Percentiles rank a stretch among this genome's conserved stretches.
Evolutionary conservation across 2,797 vertebrate genomes (phyloP).

Genomic region (Bovichtus variegatus): DNA sequence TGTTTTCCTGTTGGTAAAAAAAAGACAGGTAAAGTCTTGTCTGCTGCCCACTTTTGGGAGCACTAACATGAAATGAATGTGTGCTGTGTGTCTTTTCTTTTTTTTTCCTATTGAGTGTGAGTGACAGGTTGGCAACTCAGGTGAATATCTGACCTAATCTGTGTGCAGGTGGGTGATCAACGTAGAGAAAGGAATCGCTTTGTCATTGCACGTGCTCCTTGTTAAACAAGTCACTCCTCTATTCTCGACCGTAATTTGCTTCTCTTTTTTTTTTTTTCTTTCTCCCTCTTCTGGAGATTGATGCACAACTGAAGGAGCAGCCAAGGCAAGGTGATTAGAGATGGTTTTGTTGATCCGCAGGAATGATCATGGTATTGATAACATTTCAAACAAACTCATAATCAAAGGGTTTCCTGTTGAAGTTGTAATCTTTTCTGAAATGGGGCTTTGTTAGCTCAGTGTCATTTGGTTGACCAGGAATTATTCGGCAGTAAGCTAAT

Average conservation of each 20-base stretch:
- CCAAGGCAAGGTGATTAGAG: slow-evolving; percentile 83
- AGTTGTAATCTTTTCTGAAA: slow-evolving; percentile 88
- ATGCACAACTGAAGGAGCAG: slow-evolving; percentile 76
- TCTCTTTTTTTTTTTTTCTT: slow-evolving; percentile 34
- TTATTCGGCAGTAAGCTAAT: slow-evolving; percentile 81
- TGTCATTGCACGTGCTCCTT: slow-evolving; percentile 84
- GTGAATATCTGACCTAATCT: slow-evolving; percentile 86
- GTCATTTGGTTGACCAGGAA: slow-evolving; percentile 84
- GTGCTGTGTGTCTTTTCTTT: slow-evolving; percentile 69
- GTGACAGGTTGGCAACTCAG: slow-evolving; percentile 84
- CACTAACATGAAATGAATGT: slow-evolving; percentile 73
- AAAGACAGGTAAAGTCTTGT: slow-evolving; percentile 44
- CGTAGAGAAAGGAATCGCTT: slow-evolving; percentile 79
- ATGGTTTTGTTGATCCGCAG: slow-evolving; percentile 83
- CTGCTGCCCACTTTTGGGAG: slow-evolving; percentile 48
- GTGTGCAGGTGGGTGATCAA: slow-evolving; percentile 83
- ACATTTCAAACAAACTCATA: slow-evolving; percentile 87
- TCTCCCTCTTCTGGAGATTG: slow-evolving; percentile 60
- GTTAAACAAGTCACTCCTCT: slow-evolving; percentile 84
- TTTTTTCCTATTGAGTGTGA: slow-evolving; percentile 65
- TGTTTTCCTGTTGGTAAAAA: slow-evolving; percentile 28
- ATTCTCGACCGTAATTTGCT: slow-evolving; percentile 63
- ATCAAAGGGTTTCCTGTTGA: slow-evolving; percentile 88
- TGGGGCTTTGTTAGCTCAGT: slow-evolving; percentile 82
- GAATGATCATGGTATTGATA: slow-evolving; percentile 86